A percentile compares a stretch with the other conserved stretches of the same genome.
Evolutionary conservation across 1,140 invertebrate species (phyloP).

Genomic region (Cyrtorhinus lividipennis): DNA sequence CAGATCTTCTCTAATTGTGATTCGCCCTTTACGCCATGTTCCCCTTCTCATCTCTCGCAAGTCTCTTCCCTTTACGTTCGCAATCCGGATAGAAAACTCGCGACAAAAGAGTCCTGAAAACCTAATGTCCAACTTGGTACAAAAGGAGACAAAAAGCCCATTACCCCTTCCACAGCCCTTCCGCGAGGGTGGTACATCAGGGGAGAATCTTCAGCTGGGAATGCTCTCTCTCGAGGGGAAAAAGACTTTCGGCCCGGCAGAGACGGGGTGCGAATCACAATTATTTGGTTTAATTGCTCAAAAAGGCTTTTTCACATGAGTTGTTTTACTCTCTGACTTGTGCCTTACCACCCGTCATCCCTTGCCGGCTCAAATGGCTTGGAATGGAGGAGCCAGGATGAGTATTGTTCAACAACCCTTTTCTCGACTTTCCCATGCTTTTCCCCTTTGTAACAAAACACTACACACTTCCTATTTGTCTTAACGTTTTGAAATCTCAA

Average conservation of each 20-base stretch:
- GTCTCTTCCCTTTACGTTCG: background rate
- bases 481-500: background rate
- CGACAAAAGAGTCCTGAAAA: conserved; percentile 1
- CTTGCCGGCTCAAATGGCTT: conserved; percentile 1
- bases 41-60: background rate
- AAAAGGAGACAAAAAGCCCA: conserved; percentile 8
- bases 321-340: background rate
- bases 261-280: conserved; percentile 2
- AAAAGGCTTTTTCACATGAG: conserved; percentile 9
- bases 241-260: background rate
- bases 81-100: too few relatives aligned
- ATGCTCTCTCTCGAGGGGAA: background rate
- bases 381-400: background rate
- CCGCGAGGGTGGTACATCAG: background rate
- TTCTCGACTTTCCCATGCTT: background rate
- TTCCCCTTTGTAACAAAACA: background rate
- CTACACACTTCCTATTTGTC: background rate
- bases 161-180: background rate
- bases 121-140: background rate
- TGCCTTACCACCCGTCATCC: background rate
- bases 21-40: background rate
- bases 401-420: conserved; percentile 8
- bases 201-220: background rate
- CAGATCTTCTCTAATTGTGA: background rate
- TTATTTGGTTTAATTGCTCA: conserved; percentile 5